Base-by-base conservation (phyloP, 2,113 vertebrate genomes). In the Xenopus laevis region DNA sequence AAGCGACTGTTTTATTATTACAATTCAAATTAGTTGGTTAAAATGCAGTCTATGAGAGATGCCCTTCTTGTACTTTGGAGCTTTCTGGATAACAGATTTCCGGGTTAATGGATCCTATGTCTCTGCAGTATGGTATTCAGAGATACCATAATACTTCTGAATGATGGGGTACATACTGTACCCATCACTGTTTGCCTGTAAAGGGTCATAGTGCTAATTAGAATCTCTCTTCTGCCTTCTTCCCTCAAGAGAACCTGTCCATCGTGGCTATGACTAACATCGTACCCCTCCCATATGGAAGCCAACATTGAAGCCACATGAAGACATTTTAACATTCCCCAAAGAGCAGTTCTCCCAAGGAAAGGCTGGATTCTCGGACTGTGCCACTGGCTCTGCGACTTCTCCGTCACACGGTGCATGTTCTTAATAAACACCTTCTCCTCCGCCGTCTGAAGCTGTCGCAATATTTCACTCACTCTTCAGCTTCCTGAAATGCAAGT, bases 401-500 rank as follows among this genome's bases (percentile, higher is more conserved):
- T 59, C 69, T 67, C 52, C 58, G 21, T 66, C 71, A 66, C 71
- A 45, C 1, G 10, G 64, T 74, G 72, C 72, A 74, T 74, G 72
- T 68, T 23, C n/a, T 23, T 68, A 45, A 64, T 55, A 18, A 46
- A 11, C 20, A 64, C 27, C 62, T 62, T 64, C 62, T 23, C n/a
- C 21, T 50, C 33, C 53, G 58, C 17, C 67, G 20, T 74, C 72
- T 8, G 60, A 59, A 66, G 15, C 62, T 17, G 20, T 55, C 33
- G 58, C 33, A 40, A 15, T 5, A 45, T 45, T 61, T 20, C 20
- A 10, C 57, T 27, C 23, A 50, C 18, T 0, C 1, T 27, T 63
- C 61, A 17, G 65, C 72, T 68, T 30, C 44, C 50, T 21, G n/a
- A 13, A 57, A 7, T 74, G 11, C 15, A 44, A 74, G 21, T 74